These are phyloP conservation scores for Caracal caracal DNA, from an alignment of 2,113 vertebrate genomes.

Conservation along the genomic window DNA sequence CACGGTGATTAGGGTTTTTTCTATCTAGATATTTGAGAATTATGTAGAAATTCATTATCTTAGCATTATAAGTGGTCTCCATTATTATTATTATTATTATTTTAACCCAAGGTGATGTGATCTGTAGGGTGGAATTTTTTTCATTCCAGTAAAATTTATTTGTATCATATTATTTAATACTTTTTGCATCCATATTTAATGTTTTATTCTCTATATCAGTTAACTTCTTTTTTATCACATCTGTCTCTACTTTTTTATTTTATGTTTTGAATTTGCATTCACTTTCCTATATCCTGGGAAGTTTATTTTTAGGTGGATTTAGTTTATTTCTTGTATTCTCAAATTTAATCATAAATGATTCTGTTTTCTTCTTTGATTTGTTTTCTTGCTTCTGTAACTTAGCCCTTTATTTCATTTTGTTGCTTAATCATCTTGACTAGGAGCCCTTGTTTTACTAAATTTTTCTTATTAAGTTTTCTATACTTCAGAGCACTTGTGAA, in stretches of 20 bases:
- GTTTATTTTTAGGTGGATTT: background rate
- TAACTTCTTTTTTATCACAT: background rate
- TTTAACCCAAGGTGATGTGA: background rate
- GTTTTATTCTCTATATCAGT: background rate
- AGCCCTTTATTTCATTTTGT: background rate
- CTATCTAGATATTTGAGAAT: background rate
- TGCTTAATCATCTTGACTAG: background rate
- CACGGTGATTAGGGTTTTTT: background rate
- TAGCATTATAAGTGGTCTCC: background rate
- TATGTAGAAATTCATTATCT: conserved; percentile 6
- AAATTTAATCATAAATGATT: background rate
- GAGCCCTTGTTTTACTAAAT: background rate
- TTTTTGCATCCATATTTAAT: background rate
- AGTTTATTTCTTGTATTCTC: background rate
- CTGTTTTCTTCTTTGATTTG: background rate
- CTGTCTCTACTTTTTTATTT: background rate
- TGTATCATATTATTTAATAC: background rate
- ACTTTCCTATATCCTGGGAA: background rate
- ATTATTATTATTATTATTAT: background rate
- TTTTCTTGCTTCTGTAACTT: background rate
- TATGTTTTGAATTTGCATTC: background rate
- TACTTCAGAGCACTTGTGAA: background rate
- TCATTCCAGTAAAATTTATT: background rate
- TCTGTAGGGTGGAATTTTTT: background rate
- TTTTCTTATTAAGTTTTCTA: background rate